Conservation (phyloP, 1,140 invertebrate genomes). For the Drosophila mauritiana region DNA sequence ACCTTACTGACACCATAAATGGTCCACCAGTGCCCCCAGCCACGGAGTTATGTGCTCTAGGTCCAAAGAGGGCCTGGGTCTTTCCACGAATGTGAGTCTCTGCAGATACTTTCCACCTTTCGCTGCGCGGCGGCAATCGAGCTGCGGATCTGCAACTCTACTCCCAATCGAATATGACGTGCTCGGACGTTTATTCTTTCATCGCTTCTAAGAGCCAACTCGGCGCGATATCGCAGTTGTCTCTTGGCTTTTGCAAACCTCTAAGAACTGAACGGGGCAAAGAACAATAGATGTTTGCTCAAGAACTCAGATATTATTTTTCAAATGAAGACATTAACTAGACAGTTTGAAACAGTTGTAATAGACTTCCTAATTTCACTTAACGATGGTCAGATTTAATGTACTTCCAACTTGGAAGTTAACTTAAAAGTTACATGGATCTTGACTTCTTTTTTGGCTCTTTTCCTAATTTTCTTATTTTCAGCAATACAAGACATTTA, state of each 20-base stretch:
- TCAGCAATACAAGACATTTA: too few species aligned
- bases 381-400: too few species aligned
- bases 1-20: constrained; percentile 82
- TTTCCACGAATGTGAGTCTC: constrained; percentile 3
- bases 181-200: constrained; percentile 28
- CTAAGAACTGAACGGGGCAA: constrained; percentile 6
- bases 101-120: constrained; percentile 45
- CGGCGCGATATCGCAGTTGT: constrained; percentile 14
- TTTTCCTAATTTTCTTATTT: too few species aligned
- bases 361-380: too few species aligned
- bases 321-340: background rate
- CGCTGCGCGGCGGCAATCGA: constrained; percentile 18
- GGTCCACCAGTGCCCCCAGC: constrained; percentile 18
- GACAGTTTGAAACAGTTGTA: too few species aligned
- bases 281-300: background rate
- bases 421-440: too few species aligned
- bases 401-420: too few species aligned
- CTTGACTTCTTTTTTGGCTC: too few species aligned
- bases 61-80: constrained; percentile 5
- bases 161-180: constrained; percentile 46
- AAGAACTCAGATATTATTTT: background rate
- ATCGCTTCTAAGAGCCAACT: constrained; percentile 16
- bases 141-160: constrained; percentile 37
- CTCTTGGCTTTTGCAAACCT: constrained; percentile 6
- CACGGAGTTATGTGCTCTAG: constrained; percentile 6